Percentiles rank a stretch among this genome's conserved stretches.
Evolutionary conservation across 2,113 vertebrate genomes (phyloP).

Genomic region (Neolamprologus sp.): DNA sequence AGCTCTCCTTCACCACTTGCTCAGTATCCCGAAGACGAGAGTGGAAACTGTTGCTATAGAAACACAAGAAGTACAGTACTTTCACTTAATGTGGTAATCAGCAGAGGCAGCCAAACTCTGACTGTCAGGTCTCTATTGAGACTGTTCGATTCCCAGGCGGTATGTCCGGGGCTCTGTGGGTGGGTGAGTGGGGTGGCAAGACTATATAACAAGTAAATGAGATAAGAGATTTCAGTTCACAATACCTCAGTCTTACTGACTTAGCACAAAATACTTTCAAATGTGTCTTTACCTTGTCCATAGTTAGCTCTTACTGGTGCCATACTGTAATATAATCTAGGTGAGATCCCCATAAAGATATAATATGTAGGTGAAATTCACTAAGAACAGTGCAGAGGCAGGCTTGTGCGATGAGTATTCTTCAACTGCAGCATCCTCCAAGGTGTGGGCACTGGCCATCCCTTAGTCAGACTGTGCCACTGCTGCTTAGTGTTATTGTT

Average conservation of each 20-base stretch:
- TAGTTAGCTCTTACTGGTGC: neutral
- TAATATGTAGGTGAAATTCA: neutral
- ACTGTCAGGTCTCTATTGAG: constrained; percentile 27
- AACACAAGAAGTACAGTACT: constrained; percentile 58
- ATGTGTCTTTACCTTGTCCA: neutral
- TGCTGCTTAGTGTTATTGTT: neutral
- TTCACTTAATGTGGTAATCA: constrained; percentile 42
- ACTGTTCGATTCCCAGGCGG: neutral
- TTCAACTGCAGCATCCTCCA: constrained; percentile 4
- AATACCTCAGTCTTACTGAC: neutral
- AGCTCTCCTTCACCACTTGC: constrained; percentile 7
- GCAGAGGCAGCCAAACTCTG: constrained; percentile 38
- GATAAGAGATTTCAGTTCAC: neutral
- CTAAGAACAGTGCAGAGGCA: constrained; percentile 8
- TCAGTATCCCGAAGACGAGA: constrained; percentile 49
- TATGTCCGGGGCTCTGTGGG: neutral
- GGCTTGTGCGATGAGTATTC: neutral
- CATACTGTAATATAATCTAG: neutral
- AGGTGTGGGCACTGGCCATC: neutral
- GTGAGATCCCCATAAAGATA: neutral
- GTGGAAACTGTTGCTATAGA: constrained; percentile 65
- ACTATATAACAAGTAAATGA: neutral
- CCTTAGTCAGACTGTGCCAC: constrained; percentile 3
- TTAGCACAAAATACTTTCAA: neutral
- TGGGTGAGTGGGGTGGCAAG: neutral